Conservation (phyloP, 1,140 invertebrate genomes). For the Heliconius nattereri region DNA sequence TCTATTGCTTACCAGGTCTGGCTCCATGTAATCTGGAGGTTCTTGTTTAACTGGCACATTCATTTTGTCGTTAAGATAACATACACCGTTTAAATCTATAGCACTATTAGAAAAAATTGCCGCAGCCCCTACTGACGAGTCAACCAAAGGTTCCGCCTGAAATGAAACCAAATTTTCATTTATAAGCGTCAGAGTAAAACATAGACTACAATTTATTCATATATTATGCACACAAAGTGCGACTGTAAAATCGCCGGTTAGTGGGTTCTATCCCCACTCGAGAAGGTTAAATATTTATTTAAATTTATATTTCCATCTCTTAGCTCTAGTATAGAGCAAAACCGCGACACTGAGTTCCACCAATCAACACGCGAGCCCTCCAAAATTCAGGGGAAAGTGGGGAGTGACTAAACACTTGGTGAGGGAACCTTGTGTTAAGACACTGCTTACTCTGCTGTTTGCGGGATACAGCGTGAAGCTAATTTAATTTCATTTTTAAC, state of each 20-base stretch:
- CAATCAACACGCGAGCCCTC: background rate
- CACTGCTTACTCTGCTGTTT: background rate
- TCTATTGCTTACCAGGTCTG: slow-evolving; percentile 60
- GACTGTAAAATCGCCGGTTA: no score
- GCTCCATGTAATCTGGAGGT: slow-evolving; percentile 60
- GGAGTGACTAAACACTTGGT: background rate
- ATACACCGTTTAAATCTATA: slow-evolving; percentile 90
- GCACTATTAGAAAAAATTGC: slow-evolving; percentile 94
- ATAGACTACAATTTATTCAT: no score
- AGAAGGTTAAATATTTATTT: background rate
- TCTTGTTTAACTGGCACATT: slow-evolving; percentile 79
- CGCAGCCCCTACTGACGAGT: slow-evolving; percentile 83
- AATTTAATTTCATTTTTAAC: no score
- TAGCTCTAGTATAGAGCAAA: no score
- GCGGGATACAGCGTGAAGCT: background rate
- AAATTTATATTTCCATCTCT: background rate
- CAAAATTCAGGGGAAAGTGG: background rate
- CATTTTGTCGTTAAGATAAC: slow-evolving; percentile 87
- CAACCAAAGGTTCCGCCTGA: slow-evolving; percentile 74
- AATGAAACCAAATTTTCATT: slow-evolving; percentile 15
- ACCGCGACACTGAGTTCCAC: no score
- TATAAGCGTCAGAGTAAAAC: no score
- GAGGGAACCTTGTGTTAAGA: no score
- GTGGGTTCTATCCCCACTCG: no score
- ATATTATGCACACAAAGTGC: no score